Percentiles rank a stretch among this genome's conserved stretches.
Conservation (phyloP, 2,113 vertebrate genomes). For the Mesoclemmys tuberculata region DNA sequence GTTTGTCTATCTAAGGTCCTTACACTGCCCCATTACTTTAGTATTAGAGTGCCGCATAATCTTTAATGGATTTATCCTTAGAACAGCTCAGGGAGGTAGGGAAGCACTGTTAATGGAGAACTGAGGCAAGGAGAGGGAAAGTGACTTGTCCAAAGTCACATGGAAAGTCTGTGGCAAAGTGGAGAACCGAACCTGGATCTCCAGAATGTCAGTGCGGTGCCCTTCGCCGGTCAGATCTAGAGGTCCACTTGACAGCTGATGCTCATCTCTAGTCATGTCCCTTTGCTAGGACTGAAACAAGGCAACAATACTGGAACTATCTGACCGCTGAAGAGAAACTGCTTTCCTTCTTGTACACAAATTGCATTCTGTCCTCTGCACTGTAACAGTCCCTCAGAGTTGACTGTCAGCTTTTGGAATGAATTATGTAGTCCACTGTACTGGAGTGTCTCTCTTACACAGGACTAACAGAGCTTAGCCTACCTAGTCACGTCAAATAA, state of each 20-base stretch:
- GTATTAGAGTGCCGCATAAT: not conserved
- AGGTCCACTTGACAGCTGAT: not conserved
- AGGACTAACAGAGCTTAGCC: not conserved
- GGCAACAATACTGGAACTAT: not conserved
- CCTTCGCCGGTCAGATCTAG: accelerated
- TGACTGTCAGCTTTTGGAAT: not conserved
- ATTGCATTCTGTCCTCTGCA: not conserved
- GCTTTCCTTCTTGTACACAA: accelerated
- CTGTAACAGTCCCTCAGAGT: not conserved
- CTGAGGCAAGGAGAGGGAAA: not conserved
- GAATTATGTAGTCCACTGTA: not conserved
- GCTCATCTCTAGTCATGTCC: not conserved
- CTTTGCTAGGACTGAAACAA: not conserved
- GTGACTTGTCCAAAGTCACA: not conserved
- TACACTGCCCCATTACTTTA: not conserved
- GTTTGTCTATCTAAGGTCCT: too few relatives aligned
- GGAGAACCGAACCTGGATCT: not conserved
- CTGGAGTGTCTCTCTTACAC: accelerated
- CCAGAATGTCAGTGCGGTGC: not conserved
- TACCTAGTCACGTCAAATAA: not conserved
- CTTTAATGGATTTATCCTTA: not conserved
- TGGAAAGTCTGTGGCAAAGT: not conserved
- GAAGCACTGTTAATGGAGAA: not conserved
- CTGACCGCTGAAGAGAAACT: accelerated
- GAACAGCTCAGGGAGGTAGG: not conserved